Evolutionary conservation across 2,888 invertebrate genomes (phyloP).

Genomic region (Lottia gigantea): DNA sequence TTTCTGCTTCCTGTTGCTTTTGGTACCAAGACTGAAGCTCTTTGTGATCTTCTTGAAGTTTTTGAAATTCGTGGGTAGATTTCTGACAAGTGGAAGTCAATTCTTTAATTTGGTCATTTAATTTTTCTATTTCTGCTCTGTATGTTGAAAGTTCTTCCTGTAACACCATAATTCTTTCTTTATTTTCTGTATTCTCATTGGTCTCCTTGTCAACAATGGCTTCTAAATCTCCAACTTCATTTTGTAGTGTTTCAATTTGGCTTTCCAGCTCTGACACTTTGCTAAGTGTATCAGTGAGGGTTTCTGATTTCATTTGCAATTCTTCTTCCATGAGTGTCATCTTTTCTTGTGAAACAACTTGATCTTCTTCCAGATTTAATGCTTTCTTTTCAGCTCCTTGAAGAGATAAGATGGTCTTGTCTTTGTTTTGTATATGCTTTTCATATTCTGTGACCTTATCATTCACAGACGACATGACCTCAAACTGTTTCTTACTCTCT

Average conservation of each 20-base stretch:
- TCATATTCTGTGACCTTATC: background rate
- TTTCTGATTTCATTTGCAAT: background rate
- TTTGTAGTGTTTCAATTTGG: background rate
- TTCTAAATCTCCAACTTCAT: background rate
- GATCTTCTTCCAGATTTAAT: background rate
- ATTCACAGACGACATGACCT: background rate
- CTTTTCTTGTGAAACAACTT: background rate
- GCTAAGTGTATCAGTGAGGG: background rate
- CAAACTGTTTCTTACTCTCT: background rate
- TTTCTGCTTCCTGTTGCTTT: background rate
- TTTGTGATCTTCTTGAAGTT: background rate
- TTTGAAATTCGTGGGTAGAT: background rate
- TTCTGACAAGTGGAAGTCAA: background rate
- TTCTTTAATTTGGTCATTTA: background rate
- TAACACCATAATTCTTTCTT: background rate
- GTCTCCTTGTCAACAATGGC: background rate
- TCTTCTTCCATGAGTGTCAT: background rate
- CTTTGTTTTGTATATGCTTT: background rate
- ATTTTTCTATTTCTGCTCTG: background rate
- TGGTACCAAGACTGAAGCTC: conserved; percentile 1
- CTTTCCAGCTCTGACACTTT: background rate
- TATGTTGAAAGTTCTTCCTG: background rate
- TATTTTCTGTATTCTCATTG: conserved; percentile 7
- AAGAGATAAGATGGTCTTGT: background rate
- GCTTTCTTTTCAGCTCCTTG: background rate